Base-by-base conservation (phyloP, 2,113 vertebrate genomes). In the Siniperca knerii region DNA sequence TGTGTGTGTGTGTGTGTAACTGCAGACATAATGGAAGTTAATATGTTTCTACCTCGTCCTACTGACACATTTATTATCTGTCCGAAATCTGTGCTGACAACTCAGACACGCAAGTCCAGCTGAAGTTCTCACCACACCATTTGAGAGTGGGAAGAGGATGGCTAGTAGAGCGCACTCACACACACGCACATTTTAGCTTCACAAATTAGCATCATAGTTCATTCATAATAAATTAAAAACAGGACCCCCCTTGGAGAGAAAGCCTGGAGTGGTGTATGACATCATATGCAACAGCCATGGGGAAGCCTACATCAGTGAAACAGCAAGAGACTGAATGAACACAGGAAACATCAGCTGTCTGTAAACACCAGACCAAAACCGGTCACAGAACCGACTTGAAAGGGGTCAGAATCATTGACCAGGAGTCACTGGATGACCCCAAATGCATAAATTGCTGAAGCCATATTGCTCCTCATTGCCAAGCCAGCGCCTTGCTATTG, bases 1-100 rank as follows among this genome's bases (percentile, higher is more conserved):
- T 55, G 60, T 46, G 29, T 33, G 75, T 33, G 61, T 52, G 81
- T 72, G 73, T 68, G 79, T 55, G 73, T 71, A 48, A 21, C 48
- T 68, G 48, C 42, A 80, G 76, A 70, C 9, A 1, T 64, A 81
- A 85, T 89, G 67, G 76, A 87, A 85, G 79, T 68, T 68, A 70
- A 37, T 55, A 65, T 70, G 71, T 67, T 83, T 81, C 88, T 73
- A 81, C 35, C 55, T 87, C 15, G 6, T 82, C 58, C 46, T 1
- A 83, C 64, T 91, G 80, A 87, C 78, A 86, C 79, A 86, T 91
- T 90, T 83, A 89, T 81, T 81, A 62, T 87, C 86, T 60, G 58
- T 89, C 54, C 79, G 52, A 87, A 87, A 84, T 69, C 74, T 55
- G 46, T 21, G 71, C 74, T 79, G 75, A 82, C 73, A 77, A 62